phyloP scores from a whole-genome alignment of 2,113 vertebrate species.

The Eclectus roratus region DNA sequence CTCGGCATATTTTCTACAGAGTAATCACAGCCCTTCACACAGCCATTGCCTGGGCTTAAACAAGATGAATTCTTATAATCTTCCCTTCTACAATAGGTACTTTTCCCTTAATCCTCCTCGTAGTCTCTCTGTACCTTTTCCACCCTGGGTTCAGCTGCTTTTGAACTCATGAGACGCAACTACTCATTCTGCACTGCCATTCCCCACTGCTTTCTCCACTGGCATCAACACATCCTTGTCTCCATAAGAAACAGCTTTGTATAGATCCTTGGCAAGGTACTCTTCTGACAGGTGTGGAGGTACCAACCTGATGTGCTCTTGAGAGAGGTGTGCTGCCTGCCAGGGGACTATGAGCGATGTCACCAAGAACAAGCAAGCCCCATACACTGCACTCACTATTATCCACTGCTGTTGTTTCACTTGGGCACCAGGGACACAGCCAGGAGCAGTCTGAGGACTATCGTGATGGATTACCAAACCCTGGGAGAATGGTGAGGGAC shows the following conservation, averaged over 20 bases:
- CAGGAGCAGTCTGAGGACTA: neutral
- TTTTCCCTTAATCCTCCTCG: neutral
- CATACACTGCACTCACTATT: neutral
- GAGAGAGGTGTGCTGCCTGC: neutral
- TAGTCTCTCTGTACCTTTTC: neutral
- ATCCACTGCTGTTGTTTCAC: neutral
- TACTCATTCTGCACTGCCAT: neutral
- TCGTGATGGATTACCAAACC: neutral
- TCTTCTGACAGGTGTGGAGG: neutral
- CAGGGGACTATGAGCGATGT: neutral
- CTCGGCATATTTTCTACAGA: neutral
- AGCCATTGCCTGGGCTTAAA: neutral
- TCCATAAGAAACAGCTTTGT: neutral
- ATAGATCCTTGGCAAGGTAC: neutral
- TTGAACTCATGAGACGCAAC: neutral
- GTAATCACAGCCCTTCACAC: neutral
- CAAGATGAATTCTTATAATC: neutral
- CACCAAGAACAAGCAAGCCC: neutral
- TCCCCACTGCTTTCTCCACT: neutral
- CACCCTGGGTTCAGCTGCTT: neutral
- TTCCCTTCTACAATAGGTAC: neutral
- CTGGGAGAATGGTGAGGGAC: neutral
- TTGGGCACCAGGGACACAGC: neutral
- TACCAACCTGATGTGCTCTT: neutral
- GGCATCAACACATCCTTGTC: neutral